Evolutionary conservation across 1,140 invertebrate species (phyloP), one percentile per base, ranked within the genome.

Genomic region (Diorhabda sublineata): DNA sequence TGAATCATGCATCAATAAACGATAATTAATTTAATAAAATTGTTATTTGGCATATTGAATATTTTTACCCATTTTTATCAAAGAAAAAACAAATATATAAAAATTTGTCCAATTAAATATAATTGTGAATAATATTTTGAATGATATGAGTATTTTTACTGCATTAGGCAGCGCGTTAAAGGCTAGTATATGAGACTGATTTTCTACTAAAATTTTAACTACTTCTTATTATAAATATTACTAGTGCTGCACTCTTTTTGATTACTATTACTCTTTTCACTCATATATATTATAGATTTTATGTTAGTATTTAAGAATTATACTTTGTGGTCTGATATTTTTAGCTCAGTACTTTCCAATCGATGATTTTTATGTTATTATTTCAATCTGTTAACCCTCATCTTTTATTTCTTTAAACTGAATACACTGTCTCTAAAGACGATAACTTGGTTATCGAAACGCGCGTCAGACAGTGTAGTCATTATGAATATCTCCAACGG

Each of bases 101-200:
- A 2, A 52, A 52, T 8, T 52, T 3, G 26, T 61, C 11, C 5
- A 8, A 42, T 61, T 61, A 3, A 60, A 61, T n/a, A 67, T 8
- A 9, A 61, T 67, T 67, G 47, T 63, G 57, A 7, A 68, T 68
- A 68, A 42, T 41, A 42, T 61, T 59, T 47, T 47, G 44, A 60
- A 67, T 45, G 47, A n/a, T 42, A 60, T 60, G 44, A 67, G 11
- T 45, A 43, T 41, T 45, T 59, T 52, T 63, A 58, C 66, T 67
- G 71, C 42, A 42, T 65, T 65, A 56, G 43, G 59, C 59, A 67
- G 71, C 71, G 60, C 47, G 67, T 71, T 65, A 52, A 73, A 70
- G 73, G 76, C 77, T 78, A 79, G 77, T 78, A 79, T 66, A 79
- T 78, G 76, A 80, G 78, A 80, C 78, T 80, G 78, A 80, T 80